Evolutionary conservation across 2,888 invertebrate genomes (phyloP), one percentile per base, ranked within the genome.

Genomic region (Stegophylla sp.): DNA sequence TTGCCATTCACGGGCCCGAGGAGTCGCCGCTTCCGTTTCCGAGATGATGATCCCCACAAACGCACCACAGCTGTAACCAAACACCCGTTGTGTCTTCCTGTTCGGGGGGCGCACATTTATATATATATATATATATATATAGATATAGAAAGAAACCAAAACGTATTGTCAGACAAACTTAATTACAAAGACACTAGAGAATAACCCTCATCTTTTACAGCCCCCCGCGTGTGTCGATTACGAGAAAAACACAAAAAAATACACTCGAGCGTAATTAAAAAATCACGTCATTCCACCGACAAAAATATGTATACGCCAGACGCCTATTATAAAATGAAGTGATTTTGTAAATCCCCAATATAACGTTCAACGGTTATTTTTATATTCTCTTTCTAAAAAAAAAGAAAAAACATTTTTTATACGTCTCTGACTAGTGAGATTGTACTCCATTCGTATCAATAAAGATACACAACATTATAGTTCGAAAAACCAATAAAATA

Each of bases 1-100:
- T 51, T 43, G 51, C 77, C 56, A 59, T 59, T 67, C 45, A 48
- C 34, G 34, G 23, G 71, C 41, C 79, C 59, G 79, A 48, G 61
- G 23, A 79, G 79, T 71, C 71, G 69, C 71, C 71, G 79, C 71
- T 79, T 79, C 79, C 79, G 79, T 71, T 79, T 79, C 69, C 79
- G 71, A 79, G 48, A 71, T 61, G 48, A 71, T 61, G 69, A 63
- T 69, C 79, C 79, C 69, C 45, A 61, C 59, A 34, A 48, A 34
- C 76, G 45, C 20, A 13, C 59, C 26, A 67, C 77, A 79, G 79
- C 69, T 79, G 79, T 79, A 79, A 79, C 71, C 51, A 61, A 69
- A 79, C 79, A 79, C 79, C 79, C 69, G 48, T 59, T 41, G 59
- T 69, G 63, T 61, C 71, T 79, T 79, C 79, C 79, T 71, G 79